phyloP scores from a whole-genome alignment of 2,113 vertebrate species.

The Psittacus erithacus region DNA sequence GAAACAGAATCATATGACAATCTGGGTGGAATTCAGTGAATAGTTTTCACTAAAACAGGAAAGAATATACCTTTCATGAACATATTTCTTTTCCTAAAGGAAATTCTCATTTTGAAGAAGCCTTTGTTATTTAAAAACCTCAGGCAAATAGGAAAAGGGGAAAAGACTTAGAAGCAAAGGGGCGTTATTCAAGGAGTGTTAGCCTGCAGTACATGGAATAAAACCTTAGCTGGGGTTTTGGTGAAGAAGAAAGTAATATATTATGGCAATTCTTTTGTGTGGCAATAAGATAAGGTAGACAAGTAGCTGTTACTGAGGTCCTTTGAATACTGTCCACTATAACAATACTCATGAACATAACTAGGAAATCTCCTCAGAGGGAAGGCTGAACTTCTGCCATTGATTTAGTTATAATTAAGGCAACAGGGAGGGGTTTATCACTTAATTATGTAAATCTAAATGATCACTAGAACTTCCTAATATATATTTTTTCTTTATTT shows the following conservation, averaged over 20 bases:
- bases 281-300: not conserved
- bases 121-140: not conserved
- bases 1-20: not conserved
- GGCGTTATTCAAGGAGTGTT: rapidly evolving
- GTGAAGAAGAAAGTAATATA: not conserved
- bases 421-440: not conserved
- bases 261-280: not conserved
- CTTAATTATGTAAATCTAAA: not conserved
- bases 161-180: not conserved
- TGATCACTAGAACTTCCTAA: not conserved
- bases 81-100: not conserved
- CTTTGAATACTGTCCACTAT: not conserved
- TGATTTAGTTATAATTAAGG: not conserved
- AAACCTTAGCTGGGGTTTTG: not conserved
- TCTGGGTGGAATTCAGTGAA: not conserved
- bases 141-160: not conserved
- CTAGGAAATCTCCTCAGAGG: not conserved
- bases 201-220: not conserved
- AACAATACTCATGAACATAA: not conserved
- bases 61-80: not conserved
- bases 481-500: not conserved
- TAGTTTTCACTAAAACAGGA: not conserved
- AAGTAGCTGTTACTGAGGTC: not conserved
- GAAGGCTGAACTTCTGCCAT: not conserved
- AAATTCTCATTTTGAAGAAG: not conserved